Percentiles rank a stretch among this genome's conserved stretches.
phyloP scores from a whole-genome alignment of 1,140 invertebrate genomes.

The Trissolcus basalis region DNA sequence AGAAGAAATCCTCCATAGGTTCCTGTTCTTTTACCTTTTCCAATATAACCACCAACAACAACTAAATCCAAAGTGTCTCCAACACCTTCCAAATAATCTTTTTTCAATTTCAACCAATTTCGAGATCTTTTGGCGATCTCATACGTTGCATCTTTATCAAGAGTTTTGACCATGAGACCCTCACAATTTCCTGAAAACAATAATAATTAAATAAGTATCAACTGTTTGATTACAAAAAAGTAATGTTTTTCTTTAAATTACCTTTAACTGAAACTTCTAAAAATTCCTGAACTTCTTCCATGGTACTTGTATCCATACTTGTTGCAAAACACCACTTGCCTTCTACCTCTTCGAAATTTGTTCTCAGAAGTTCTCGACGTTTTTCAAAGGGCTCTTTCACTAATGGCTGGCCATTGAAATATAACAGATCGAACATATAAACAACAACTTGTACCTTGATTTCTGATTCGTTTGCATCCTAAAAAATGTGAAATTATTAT shows the following conservation, averaged over 20 bases:
- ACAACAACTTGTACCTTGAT: slow-evolving; percentile 99
- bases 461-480: slow-evolving; percentile 90
- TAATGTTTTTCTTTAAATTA: slow-evolving; percentile 58
- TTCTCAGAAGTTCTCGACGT: slow-evolving; percentile 84
- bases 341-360: slow-evolving; percentile 86
- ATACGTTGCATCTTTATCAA: slow-evolving; percentile 95
- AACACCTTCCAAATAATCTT: slow-evolving; percentile 97
- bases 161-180: slow-evolving; percentile 98
- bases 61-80: slow-evolving; percentile 97
- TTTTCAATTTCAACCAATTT: slow-evolving; percentile 99
- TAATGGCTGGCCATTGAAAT: slow-evolving; percentile 92
- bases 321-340: slow-evolving; percentile 94
- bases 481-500: slow-evolving; percentile 56
- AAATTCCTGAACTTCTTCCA: slow-evolving; percentile 96
- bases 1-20: slow-evolving; percentile 97
- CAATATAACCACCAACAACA: slow-evolving; percentile 96
- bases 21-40: slow-evolving; percentile 95
- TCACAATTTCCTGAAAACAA: slow-evolving; percentile 90
- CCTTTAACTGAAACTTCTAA: slow-evolving; percentile 96
- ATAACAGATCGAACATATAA: slow-evolving; percentile 98
- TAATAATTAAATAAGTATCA: slow-evolving; percentile 3
- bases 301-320: slow-evolving; percentile 87
- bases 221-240: slow-evolving; percentile 7
- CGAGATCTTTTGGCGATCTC: slow-evolving; percentile 98
- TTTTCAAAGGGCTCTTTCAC: slow-evolving; percentile 87